Evolutionary conservation across 2,797 vertebrate genomes (phyloP), one percentile per base, ranked within the genome.

Genomic region (Tinamus major): DNA sequence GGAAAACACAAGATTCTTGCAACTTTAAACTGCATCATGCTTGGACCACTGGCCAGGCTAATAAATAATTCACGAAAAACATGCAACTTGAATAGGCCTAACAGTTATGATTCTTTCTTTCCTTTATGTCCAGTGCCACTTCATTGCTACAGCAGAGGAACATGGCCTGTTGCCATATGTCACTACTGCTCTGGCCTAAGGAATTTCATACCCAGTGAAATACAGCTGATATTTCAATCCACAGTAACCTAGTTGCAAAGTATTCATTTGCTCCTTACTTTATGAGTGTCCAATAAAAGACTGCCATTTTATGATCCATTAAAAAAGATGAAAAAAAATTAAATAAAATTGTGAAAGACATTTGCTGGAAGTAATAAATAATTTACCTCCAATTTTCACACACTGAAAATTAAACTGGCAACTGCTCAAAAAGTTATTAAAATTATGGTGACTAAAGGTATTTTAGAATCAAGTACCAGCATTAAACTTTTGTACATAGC

Each of bases 291-390:
- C 94, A 97, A 95, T 97, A 97, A 97, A 98, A 97, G 92, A 93
- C 26, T 96, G 89, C 51, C 83, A 94, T 97, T 97, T 98, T 97
- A 98, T 93, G 95, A 97, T 84, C 95, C 95, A 97, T 97, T 97
- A 92, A 97, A 97, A 97, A 97, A 90, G 82, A 92, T 91, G 89
- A 96, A 97, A 97, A 97, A 97, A 97, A 97, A 96, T 97, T 97
- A 97, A 97, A 96, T 97, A 97, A 97, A 98, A 97, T 96, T 94
- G 65, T 97, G 92, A 96, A 98, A 97, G 97, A 91, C 94, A 97
- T 97, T 98, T 97, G 90, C 95, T 97, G 69, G 79, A 97, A 97
- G 94, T 90, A 97, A 97, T 98, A 98, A 97, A 98, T 98, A 97
- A 98, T 97, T 98, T 97, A 96, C 95, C 95, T 98, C 92, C 83